These are phyloP conservation scores for Ochotona curzoniae DNA, from an alignment of 2,113 vertebrate genomes.

Conservation along the genomic window DNA sequence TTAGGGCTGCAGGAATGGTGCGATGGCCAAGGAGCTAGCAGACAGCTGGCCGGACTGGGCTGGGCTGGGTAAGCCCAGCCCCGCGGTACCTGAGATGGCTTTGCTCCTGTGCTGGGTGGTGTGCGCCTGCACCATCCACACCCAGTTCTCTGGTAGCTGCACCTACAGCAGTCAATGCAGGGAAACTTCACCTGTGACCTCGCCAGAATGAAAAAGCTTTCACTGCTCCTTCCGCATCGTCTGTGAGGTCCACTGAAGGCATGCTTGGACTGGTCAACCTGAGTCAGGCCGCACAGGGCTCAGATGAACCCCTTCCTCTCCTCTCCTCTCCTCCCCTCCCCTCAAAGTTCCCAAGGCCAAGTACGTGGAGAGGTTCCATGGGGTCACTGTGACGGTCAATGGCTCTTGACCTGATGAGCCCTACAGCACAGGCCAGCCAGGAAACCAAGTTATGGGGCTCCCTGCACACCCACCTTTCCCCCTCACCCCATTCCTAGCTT, in stretches of 20 bases:
- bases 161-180: neutral
- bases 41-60: too few relatives aligned
- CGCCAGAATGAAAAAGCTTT: neutral
- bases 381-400: too few relatives aligned
- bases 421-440: neutral
- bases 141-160: neutral
- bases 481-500: neutral
- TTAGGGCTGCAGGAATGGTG: too few relatives aligned
- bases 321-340: neutral
- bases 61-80: too few relatives aligned
- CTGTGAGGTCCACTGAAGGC: neutral
- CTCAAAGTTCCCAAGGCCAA: too few relatives aligned
- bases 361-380: too few relatives aligned
- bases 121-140: neutral
- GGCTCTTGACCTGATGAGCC: neutral
- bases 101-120: neutral
- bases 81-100: too few relatives aligned
- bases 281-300: too few relatives aligned
- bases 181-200: neutral
- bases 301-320: neutral
- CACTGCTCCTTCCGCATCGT: neutral
- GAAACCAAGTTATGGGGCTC: conserved; percentile 9
- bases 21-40: too few relatives aligned
- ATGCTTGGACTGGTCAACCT: too few relatives aligned
- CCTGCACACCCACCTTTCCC: neutral